Evolutionary conservation across 2,797 vertebrate genomes (phyloP).

Genomic region (Serranus cabrilla): DNA sequence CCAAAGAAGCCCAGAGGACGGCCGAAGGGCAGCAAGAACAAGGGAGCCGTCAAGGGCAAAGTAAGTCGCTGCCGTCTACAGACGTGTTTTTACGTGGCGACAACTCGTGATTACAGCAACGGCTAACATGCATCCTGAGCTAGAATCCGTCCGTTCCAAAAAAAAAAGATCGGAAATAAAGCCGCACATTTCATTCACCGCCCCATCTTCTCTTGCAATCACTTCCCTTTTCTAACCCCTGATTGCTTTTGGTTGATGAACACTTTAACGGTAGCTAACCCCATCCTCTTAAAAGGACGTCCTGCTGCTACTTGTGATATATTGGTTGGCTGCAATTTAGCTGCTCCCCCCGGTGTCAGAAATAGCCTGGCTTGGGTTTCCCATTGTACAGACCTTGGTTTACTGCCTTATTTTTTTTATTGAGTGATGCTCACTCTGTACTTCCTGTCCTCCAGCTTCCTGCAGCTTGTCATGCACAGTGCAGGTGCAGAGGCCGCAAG

Average conservation of each 20-base stretch:
- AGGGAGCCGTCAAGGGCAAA: constrained; percentile 88
- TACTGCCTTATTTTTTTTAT: constrained; percentile 39
- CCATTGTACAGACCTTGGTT: constrained; percentile 65
- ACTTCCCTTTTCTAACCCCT: neutral
- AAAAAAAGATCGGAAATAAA: neutral
- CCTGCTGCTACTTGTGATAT: constrained; percentile 62
- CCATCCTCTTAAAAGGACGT: constrained; percentile 64
- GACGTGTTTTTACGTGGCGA: neutral
- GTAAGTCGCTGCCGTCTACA: constrained; percentile 78
- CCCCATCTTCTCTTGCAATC: constrained; percentile 11
- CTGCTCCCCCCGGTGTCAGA: constrained; percentile 55
- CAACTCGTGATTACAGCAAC: neutral
- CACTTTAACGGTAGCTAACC: constrained; percentile 62
- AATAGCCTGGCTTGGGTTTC: constrained; percentile 61
- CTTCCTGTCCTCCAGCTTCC: constrained; percentile 84
- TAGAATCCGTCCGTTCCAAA: neutral
- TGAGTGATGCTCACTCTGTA: constrained; percentile 71
- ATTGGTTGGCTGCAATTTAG: constrained; percentile 48
- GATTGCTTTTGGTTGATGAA: constrained; percentile 19
- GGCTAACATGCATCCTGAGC: constrained; percentile 7
- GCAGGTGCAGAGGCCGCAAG: constrained; percentile 85
- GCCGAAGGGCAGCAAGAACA: constrained; percentile 98
- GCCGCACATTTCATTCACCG: neutral
- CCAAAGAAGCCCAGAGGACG: constrained; percentile 95
- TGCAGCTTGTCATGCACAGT: constrained; percentile 79